These are phyloP conservation scores for Neolamprologus hecqui DNA, from an alignment of 2,113 vertebrate genomes.

Conservation along the genomic window DNA sequence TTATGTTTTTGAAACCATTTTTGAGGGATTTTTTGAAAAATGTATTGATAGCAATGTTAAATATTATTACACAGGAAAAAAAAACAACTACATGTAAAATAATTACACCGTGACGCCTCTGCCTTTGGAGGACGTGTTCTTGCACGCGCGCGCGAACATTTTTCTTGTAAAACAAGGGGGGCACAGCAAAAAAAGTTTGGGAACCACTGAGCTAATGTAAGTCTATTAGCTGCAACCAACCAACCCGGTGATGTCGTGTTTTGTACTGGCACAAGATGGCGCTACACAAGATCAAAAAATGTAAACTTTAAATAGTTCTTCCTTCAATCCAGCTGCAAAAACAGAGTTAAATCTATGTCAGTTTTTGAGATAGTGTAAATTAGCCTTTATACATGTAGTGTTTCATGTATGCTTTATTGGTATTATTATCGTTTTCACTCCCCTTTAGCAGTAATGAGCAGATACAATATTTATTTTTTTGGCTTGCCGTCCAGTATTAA, in stretches of 20 bases:
- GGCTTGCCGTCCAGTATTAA: conserved; percentile 32
- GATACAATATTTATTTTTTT: neutral
- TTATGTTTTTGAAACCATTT: too few relatives aligned
- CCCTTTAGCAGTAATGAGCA: neutral
- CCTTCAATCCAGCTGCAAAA: neutral
- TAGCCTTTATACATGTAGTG: neutral
- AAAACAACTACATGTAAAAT: too few relatives aligned
- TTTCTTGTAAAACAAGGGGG: too few relatives aligned
- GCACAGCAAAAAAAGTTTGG: too few relatives aligned
- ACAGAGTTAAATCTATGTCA: neutral
- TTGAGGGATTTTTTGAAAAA: too few relatives aligned
- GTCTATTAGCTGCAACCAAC: neutral
- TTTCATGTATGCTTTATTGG: neutral
- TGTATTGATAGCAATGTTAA: too few relatives aligned
- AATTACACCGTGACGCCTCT: too few relatives aligned
- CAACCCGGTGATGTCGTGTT: neutral
- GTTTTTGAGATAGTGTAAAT: neutral
- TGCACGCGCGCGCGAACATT: too few relatives aligned
- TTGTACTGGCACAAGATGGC: neutral
- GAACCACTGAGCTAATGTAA: neutral
- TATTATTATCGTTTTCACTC: neutral
- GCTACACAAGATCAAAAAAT: neutral
- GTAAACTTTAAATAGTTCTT: neutral
- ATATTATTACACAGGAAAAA: too few relatives aligned
- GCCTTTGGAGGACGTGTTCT: too few relatives aligned